Percentiles rank a stretch among this genome's conserved stretches.
These are phyloP conservation scores for Euzophera pinguis DNA, from an alignment of 2,888 invertebrate species.

Conservation along the genomic window DNA sequence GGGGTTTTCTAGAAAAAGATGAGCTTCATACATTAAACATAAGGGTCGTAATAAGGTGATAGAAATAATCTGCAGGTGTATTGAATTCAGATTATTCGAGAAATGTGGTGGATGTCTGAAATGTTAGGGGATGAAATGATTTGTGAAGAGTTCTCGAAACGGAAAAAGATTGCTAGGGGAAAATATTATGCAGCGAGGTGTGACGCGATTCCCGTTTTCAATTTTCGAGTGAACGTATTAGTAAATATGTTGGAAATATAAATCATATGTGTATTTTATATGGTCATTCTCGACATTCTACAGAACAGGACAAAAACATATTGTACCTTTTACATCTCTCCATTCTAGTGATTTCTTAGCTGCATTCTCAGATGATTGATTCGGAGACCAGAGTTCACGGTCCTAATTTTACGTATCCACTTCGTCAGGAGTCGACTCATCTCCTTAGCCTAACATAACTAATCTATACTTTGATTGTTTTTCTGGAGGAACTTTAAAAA, in stretches of 20 bases:
- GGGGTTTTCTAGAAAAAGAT: slow-evolving; percentile 16
- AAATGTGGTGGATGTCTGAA: slow-evolving; percentile 7
- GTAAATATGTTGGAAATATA: not conserved
- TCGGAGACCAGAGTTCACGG: too few species aligned
- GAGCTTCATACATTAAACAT: slow-evolving; percentile 27
- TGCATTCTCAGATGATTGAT: too few species aligned
- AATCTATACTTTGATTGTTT: too few species aligned
- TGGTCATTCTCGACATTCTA: too few species aligned
- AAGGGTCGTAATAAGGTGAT: slow-evolving; percentile 20
- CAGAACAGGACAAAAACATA: too few species aligned
- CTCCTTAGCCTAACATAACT: too few species aligned
- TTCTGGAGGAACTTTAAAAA: too few species aligned
- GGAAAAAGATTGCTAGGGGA: slow-evolving; percentile 6
- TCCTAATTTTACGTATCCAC: too few species aligned
- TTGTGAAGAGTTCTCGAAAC: slow-evolving; percentile 11
- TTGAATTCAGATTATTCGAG: slow-evolving; percentile 14
- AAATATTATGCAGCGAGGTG: slow-evolving; percentile 5
- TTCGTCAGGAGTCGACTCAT: too few species aligned
- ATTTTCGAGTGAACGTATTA: slow-evolving; percentile 1
- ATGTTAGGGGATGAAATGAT: slow-evolving; percentile 7
- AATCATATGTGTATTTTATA: too few species aligned
- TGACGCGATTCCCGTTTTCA: slow-evolving; percentile 7
- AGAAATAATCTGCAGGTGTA: slow-evolving; percentile 16
- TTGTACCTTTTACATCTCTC: too few species aligned
- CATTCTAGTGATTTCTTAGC: too few species aligned